Conservation (phyloP, 64 coral and sea anemone genomes). For the Cladopsammia gracilis region DNA sequence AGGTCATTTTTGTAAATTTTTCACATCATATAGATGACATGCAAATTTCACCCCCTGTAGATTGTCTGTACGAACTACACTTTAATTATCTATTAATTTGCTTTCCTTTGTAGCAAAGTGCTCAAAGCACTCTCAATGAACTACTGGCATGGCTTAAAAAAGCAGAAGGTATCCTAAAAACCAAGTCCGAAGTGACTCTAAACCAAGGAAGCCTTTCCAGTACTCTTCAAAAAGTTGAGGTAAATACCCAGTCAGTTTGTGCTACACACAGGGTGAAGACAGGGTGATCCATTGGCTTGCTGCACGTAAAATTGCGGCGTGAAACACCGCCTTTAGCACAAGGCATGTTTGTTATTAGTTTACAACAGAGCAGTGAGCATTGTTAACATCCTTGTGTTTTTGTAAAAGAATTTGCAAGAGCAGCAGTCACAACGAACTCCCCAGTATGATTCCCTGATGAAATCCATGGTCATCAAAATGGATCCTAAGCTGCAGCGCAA, state of each 20-base stretch:
- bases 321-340: too few species aligned
- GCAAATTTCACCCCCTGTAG: not conserved
- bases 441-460: slow-evolving; percentile 48
- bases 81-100: not conserved
- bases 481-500: slow-evolving; percentile 79
- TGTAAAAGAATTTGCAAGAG: slow-evolving; percentile 77
- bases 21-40: too few species aligned
- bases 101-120: slow-evolving; percentile 73
- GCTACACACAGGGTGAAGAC: too few species aligned
- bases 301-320: too few species aligned
- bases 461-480: slow-evolving; percentile 48
- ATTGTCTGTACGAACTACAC: not conserved
- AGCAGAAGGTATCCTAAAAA: slow-evolving; percentile 64
- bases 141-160: slow-evolving; percentile 75
- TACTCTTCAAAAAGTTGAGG: slow-evolving; percentile 75
- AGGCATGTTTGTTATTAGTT: too few species aligned
- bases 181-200: slow-evolving; percentile 90
- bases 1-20: too few species aligned
- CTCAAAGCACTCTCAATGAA: slow-evolving; percentile 80
- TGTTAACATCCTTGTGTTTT: not conserved
- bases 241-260: not conserved
- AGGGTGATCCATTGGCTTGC: too few species aligned
- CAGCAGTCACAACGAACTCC: slow-evolving; percentile 55
- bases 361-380: too few species aligned
- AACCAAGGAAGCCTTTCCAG: slow-evolving; percentile 68